Evolutionary conservation across 2,797 vertebrate species (phyloP).

Genomic region (Atherinosoma microstoma): DNA sequence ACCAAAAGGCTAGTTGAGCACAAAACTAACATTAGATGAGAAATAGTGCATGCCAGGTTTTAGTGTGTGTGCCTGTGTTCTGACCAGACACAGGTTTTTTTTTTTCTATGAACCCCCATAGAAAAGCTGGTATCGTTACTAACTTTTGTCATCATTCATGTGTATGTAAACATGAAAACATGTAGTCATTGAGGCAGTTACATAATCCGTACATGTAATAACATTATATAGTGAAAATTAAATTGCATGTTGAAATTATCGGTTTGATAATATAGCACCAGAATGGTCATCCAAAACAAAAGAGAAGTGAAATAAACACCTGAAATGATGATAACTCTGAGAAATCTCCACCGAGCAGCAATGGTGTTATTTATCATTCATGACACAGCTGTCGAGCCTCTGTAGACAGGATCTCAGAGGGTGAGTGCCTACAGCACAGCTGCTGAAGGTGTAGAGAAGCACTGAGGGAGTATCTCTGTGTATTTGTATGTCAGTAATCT

Average conservation of each 20-base stretch:
- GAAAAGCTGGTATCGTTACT: neutral
- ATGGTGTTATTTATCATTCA: conserved; percentile 35
- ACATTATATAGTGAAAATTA: neutral
- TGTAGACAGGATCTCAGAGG: conserved; percentile 28
- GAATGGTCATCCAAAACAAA: conserved; percentile 11
- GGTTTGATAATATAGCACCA: neutral
- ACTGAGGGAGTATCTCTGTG: conserved; percentile 32
- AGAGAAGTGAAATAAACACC: neutral
- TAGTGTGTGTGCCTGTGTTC: neutral
- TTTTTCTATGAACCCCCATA: neutral
- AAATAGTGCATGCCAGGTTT: neutral
- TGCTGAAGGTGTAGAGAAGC: conserved; percentile 49
- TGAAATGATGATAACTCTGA: conserved; percentile 13
- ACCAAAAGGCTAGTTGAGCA: neutral
- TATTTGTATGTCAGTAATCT: conserved; percentile 50
- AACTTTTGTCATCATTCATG: neutral
- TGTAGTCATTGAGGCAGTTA: neutral
- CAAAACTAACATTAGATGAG: neutral
- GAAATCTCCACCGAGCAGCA: conserved; percentile 24
- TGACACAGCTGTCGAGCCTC: conserved; percentile 53
- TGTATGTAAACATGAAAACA: neutral
- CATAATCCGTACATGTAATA: neutral
- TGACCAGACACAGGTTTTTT: neutral
- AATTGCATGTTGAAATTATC: conserved; percentile 4
- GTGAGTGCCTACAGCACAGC: conserved; percentile 53